A percentile compares a stretch with the other conserved stretches of the same genome.
phyloP scores from a whole-genome alignment of 2,113 vertebrate genomes.

The Halcyon malimbica region DNA sequence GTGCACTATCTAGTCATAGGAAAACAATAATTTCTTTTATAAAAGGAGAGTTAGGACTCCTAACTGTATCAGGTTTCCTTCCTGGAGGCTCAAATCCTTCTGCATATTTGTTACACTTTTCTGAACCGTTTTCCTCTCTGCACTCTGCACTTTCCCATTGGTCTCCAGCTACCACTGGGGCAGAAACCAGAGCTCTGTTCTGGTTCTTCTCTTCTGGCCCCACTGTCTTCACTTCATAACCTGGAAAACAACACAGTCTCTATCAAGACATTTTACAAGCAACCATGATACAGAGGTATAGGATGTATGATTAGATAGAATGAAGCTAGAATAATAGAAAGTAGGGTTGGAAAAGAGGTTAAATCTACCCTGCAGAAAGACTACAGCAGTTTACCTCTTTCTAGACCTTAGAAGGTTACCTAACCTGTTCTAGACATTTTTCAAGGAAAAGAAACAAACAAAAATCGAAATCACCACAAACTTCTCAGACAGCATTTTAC shows the following conservation, averaged over 20 bases:
- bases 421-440: background rate
- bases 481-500: background rate
- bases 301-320: background rate
- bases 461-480: background rate
- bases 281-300: background rate
- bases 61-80: background rate
- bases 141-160: background rate
- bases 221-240: background rate
- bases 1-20: background rate
- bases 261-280: background rate
- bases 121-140: background rate
- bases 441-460: background rate
- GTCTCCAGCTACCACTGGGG: background rate
- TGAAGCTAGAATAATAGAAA: background rate
- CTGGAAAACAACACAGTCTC: background rate
- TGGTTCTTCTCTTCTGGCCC: background rate
- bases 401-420: background rate
- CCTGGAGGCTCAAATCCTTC: background rate
- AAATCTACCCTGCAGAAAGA: background rate
- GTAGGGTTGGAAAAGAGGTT: background rate
- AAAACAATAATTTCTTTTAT: background rate
- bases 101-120: background rate
- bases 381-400: background rate
- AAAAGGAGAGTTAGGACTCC: background rate
- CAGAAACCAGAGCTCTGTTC: background rate